These are phyloP conservation scores for Microtus pennsylvanicus DNA, from an alignment of 2,113 vertebrate genomes.

Conservation along the genomic window DNA sequence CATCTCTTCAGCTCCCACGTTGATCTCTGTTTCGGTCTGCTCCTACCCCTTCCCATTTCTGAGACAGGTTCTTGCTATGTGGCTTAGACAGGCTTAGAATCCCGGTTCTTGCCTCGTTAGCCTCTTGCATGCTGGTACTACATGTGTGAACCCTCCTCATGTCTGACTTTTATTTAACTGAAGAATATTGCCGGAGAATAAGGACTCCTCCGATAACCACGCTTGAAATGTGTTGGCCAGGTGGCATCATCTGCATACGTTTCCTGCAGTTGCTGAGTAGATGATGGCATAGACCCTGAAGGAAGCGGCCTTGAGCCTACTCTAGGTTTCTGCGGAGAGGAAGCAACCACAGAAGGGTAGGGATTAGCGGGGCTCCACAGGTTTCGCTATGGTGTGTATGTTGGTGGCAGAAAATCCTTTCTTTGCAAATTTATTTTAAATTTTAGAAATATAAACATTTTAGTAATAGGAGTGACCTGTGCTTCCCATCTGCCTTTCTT, in stretches of 20 bases:
- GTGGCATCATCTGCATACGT: background rate
- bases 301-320: too few species aligned
- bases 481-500: constrained; percentile 1
- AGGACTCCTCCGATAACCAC: background rate
- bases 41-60: background rate
- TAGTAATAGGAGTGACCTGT: background rate
- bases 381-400: background rate
- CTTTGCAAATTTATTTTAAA: constrained; percentile 33
- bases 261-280: background rate
- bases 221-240: background rate
- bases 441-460: constrained; percentile 36
- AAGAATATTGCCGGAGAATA: background rate
- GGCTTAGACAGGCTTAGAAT: background rate
- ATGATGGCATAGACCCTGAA: background rate
- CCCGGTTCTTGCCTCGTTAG: too few species aligned
- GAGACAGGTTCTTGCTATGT: background rate
- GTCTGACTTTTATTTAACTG: constrained; percentile 5
- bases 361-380: background rate
- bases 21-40: background rate
- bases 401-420: background rate
- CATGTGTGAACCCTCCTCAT: background rate
- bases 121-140: background rate
- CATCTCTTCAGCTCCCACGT: background rate
- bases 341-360: background rate
- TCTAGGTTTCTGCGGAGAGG: background rate